phyloP scores from a whole-genome alignment of 1,140 invertebrate species.

The Oreohelix idahoensis region DNA sequence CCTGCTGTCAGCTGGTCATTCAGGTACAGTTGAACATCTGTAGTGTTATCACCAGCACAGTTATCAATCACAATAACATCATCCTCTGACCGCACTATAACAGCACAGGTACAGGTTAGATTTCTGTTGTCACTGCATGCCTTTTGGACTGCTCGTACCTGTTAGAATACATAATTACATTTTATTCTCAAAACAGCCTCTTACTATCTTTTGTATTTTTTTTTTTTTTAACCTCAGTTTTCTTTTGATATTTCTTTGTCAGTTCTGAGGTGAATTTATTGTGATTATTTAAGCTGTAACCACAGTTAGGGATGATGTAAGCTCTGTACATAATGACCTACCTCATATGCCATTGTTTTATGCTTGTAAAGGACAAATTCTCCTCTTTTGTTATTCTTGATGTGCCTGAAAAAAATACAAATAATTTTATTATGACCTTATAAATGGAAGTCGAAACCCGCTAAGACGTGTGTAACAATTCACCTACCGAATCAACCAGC shows the following conservation, averaged over 20 bases:
- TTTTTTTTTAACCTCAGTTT: too few species aligned
- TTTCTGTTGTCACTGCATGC: conserved; percentile 38
- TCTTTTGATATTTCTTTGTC: too few species aligned
- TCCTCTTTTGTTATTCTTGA: conserved; percentile 63
- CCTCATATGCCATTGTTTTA: conserved; percentile 50
- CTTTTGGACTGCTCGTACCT: conserved; percentile 53
- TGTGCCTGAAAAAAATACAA: conserved; percentile 50
- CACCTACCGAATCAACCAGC: too few species aligned
- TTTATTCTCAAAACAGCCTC: too few species aligned
- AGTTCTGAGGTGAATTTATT: too few species aligned
- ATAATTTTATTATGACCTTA: too few species aligned
- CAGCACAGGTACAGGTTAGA: conserved; percentile 65
- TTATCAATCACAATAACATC: conserved; percentile 66
- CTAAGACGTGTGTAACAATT: too few species aligned
- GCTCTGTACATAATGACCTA: too few species aligned
- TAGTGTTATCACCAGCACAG: conserved; percentile 42
- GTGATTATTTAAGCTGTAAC: too few species aligned
- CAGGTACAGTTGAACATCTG: conserved; percentile 50
- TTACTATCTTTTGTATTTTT: too few species aligned
- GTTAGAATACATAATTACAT: not conserved
- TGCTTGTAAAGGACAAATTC: conserved; percentile 65
- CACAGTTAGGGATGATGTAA: too few species aligned
- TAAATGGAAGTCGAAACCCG: too few species aligned
- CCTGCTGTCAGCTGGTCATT: conserved; percentile 55
- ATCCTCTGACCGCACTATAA: conserved; percentile 59